Base-by-base conservation (phyloP, 2,113 vertebrate species). In the Otocyon megalotis region DNA sequence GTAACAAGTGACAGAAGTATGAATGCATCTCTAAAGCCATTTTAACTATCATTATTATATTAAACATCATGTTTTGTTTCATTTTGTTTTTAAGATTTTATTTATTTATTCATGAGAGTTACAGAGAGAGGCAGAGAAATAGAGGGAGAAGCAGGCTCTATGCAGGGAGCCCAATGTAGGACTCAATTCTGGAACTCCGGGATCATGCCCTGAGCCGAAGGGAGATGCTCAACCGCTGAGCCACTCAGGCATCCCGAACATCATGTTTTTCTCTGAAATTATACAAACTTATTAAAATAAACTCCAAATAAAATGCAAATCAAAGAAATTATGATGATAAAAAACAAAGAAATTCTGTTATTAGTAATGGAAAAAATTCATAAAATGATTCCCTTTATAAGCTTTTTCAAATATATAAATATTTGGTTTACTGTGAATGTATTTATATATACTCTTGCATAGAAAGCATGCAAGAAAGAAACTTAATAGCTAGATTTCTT, bases 291-390 rank as follows among this genome's bases (percentile, higher is more conserved):
- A 50, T 69, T 62, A 76, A 15, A 86, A 26, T 60, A 37, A 1
- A 77, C 77, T 71, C 50, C 74, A 79, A 83, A n/a, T 87, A 87
- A 79, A 90, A 77, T 71, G 1, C 6, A 85, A 85, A 88, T 94
- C 26, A 81, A 95, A 72, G 8, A 16, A 69, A 50, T 93, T 86
- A 43, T 43, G 43, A 43, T 43, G 43, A 43, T 43, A 43, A 43
- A 85, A 85, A 88, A 89, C 26, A 81, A 95, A 72, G 8, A 16
- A 69, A 50, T 93, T 86, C 6, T 94, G 6, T 43, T 76, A 67
- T 85, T 58, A 22, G 4, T 60, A 65, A 35, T 48, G 8, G 7
- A 83, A 96, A 76, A 89, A 26, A 56, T 20, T 53, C 13, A 74
- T 77, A 53, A 67, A 76, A 76, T 62, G 37, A 43, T 0, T 79